These are phyloP conservation scores for Porites lutea DNA, from an alignment of 64 coral and sea anemone species.

Conservation along the genomic window DNA sequence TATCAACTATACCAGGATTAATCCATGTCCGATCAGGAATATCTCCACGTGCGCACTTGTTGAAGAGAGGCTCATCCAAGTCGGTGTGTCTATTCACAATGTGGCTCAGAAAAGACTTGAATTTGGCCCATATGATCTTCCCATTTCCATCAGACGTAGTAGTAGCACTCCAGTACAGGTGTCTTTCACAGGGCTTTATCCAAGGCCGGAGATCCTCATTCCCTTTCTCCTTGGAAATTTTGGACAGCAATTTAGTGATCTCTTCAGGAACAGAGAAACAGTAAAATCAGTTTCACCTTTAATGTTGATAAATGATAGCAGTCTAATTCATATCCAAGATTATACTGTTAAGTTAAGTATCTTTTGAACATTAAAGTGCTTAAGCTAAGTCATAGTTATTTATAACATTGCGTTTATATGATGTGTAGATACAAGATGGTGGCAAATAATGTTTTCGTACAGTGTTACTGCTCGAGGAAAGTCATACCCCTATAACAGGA, in stretches of 20 bases:
- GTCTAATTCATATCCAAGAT: too few species aligned
- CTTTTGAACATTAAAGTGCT: too few species aligned
- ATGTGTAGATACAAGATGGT: too few species aligned
- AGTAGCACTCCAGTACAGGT: slow-evolving; percentile 73
- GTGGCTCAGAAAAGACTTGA: slow-evolving; percentile 64
- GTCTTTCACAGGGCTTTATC: slow-evolving; percentile 72
- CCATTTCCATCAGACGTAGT: slow-evolving; percentile 75
- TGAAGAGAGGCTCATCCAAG: slow-evolving; percentile 58
- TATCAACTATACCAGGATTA: slow-evolving; percentile 62
- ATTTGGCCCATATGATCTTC: slow-evolving; percentile 71
- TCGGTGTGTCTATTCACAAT: slow-evolving; percentile 64
- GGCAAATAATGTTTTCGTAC: too few species aligned
- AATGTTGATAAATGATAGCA: neutral
- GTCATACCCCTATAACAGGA: too few species aligned
- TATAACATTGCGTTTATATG: too few species aligned
- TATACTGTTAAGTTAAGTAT: too few species aligned
- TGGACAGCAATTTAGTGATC: slow-evolving; percentile 56
- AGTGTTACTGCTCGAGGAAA: too few species aligned
- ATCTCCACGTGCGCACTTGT: slow-evolving; percentile 68
- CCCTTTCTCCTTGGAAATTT: slow-evolving; percentile 41
- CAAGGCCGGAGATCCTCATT: slow-evolving; percentile 25
- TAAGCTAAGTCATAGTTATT: too few species aligned
- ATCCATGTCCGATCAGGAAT: slow-evolving; percentile 57
- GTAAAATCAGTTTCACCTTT: too few species aligned
- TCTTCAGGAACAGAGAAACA: slow-evolving; percentile 22